Evolutionary conservation across 2,888 invertebrate genomes (phyloP).

Genomic region (Hyppa rectilinea): DNA sequence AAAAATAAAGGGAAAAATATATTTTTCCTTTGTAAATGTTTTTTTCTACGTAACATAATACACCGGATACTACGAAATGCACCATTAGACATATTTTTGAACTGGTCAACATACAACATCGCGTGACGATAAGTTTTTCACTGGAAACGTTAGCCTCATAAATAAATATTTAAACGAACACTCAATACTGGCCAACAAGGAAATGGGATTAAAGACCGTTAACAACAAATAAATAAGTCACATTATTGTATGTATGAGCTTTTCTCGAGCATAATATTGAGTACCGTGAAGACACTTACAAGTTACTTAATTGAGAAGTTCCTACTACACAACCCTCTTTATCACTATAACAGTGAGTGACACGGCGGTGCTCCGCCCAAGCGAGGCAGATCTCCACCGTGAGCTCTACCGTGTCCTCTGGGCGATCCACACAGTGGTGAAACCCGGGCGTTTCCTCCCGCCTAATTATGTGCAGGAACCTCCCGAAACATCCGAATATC

Average conservation of each 20-base stretch:
- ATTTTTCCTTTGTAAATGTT: background rate
- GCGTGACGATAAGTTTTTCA: constrained; percentile 28
- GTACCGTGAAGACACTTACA: background rate
- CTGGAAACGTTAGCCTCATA: constrained; percentile 1
- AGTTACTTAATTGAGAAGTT: background rate
- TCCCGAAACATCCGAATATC: no score
- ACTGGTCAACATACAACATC: constrained; percentile 4
- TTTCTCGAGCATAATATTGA: constrained; percentile 2
- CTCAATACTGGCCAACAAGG: constrained; percentile 1
- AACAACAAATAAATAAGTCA: constrained; percentile 6
- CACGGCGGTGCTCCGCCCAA: no score
- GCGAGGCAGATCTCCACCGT: no score
- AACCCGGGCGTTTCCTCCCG: no score
- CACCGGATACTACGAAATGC: background rate
- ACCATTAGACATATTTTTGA: background rate
- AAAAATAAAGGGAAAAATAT: background rate
- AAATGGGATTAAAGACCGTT: constrained; percentile 6
- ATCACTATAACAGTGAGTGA: no score
- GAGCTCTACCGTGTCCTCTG: no score
- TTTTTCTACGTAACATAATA: background rate
- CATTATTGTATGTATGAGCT: constrained; percentile 11
- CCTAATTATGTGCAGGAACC: no score
- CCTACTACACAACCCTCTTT: background rate
- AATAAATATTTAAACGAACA: constrained; percentile 11
- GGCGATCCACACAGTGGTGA: no score